phyloP scores from a whole-genome alignment of 2,888 invertebrate genomes.

The Acleris sparsana region DNA sequence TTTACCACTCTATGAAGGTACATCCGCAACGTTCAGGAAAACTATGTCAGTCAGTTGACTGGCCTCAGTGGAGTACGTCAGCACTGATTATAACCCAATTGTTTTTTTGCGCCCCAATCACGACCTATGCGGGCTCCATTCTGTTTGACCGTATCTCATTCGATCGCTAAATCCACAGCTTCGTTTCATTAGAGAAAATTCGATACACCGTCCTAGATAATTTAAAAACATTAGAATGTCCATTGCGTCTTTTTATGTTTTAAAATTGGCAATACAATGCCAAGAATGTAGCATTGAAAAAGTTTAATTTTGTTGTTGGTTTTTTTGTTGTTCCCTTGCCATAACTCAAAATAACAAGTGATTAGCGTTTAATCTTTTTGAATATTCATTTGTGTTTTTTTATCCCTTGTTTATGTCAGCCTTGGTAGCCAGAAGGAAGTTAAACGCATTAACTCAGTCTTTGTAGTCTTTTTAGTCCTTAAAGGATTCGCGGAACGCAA shows the following conservation, averaged over 20 bases:
- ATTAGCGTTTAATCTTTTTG: slow-evolving; percentile 21
- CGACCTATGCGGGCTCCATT: slow-evolving; percentile 50
- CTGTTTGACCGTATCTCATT: slow-evolving; percentile 38
- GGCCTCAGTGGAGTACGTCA: slow-evolving; percentile 15
- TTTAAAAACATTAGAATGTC: slow-evolving; percentile 36
- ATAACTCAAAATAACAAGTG: slow-evolving; percentile 33
- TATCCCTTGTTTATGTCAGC: slow-evolving; percentile 29
- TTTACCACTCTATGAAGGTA: background rate
- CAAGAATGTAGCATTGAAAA: slow-evolving; percentile 18
- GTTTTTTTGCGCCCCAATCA: slow-evolving; percentile 49
- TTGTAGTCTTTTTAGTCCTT: slow-evolving; percentile 32
- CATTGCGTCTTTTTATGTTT: slow-evolving; percentile 34
- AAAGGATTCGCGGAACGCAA: slow-evolving; percentile 33
- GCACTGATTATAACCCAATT: slow-evolving; percentile 38
- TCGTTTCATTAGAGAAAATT: slow-evolving; percentile 52
- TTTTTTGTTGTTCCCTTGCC: slow-evolving; percentile 21
- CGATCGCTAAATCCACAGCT: slow-evolving; percentile 38
- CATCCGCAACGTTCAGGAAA: slow-evolving; percentile 16
- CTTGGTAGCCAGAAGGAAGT: slow-evolving; percentile 32
- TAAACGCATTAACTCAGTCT: slow-evolving; percentile 31
- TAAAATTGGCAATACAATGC: slow-evolving; percentile 28
- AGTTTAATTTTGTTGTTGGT: slow-evolving; percentile 20
- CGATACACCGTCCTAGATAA: slow-evolving; percentile 50
- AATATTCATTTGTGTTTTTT: slow-evolving; percentile 26
- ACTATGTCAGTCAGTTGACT: slow-evolving; percentile 13